phyloP scores from a whole-genome alignment of 2,888 invertebrate species.

The Drosophila sordidula region DNA sequence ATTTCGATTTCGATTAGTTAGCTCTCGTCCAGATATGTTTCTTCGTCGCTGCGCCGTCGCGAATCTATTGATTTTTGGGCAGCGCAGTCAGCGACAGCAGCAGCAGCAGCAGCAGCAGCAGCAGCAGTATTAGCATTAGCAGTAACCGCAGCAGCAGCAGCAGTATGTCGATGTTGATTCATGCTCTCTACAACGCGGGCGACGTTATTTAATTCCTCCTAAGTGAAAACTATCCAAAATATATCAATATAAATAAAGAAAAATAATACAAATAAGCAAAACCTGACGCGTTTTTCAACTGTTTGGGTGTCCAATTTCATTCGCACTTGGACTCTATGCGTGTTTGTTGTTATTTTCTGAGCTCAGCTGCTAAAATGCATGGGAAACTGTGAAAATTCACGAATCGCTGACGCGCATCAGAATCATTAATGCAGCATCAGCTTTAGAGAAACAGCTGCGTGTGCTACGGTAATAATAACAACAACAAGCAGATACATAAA shows the following conservation, averaged over 20 bases:
- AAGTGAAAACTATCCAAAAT: conserved; percentile 62
- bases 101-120: conserved; percentile 16
- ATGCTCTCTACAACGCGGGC: conserved; percentile 49
- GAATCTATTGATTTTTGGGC: conserved; percentile 67
- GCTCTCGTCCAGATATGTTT: conserved; percentile 17
- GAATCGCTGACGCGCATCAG: conserved; percentile 11
- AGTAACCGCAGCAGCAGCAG: conserved; percentile 20
- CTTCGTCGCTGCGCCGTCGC: conserved; percentile 63
- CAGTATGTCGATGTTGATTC: conserved; percentile 70
- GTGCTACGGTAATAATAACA: conserved; percentile 36
- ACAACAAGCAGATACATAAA: conserved; percentile 68
- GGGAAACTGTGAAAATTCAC: conserved; percentile 42
- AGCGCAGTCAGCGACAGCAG: conserved; percentile 31
- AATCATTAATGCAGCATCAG: conserved; percentile 51
- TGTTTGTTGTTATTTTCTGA: conserved; percentile 8
- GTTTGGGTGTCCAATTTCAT: conserved; percentile 2
- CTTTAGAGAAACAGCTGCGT: conserved; percentile 66
- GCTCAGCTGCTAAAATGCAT: conserved; percentile 37
- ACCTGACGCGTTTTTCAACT: conserved; percentile 14
- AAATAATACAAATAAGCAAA: conserved; percentile 43
- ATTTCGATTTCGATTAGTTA: conserved; percentile 66
- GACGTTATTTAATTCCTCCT: conserved; percentile 60
- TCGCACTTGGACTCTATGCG: background rate
- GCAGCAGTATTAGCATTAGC: conserved; percentile 11
- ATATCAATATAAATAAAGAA: conserved; percentile 61